Percentiles rank a stretch among this genome's conserved stretches.
phyloP scores from a whole-genome alignment of 1,140 invertebrate genomes.

The Leucophenga varia region DNA sequence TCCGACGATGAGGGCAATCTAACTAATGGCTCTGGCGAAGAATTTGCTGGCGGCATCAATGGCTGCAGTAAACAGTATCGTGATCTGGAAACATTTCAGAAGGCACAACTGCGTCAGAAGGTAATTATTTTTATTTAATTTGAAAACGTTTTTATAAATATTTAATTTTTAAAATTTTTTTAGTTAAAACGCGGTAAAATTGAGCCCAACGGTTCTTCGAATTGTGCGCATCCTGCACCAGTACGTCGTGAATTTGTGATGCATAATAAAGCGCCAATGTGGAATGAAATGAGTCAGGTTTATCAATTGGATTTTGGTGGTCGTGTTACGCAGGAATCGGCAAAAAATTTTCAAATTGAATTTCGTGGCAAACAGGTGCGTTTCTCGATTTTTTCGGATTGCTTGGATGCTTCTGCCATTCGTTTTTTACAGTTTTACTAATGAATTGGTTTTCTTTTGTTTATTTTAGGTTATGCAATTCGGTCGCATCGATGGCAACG shows the following conservation, averaged over 20 bases:
- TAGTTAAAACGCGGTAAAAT: slow-evolving; percentile 68
- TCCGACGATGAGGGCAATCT: slow-evolving; percentile 79
- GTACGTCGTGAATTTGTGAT: slow-evolving; percentile 83
- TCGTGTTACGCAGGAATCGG: slow-evolving; percentile 97
- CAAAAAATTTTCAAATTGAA: slow-evolving; percentile 99
- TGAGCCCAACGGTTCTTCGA: slow-evolving; percentile 59
- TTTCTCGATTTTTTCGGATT: no score
- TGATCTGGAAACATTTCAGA: slow-evolving; percentile 92
- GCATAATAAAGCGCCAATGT: slow-evolving; percentile 99
- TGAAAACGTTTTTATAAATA: slow-evolving; percentile 1
- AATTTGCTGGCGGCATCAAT: slow-evolving; percentile 19
- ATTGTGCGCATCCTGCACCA: slow-evolving; percentile 54
- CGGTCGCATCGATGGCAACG: slow-evolving; percentile 96
- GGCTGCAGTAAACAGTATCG: slow-evolving; percentile 73
- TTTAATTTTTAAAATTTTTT: slow-evolving; percentile 14
- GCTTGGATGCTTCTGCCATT: no score
- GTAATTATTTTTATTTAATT: slow-evolving; percentile 59
- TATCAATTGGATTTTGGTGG: slow-evolving; percentile 99
- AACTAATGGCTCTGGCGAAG: slow-evolving; percentile 60
- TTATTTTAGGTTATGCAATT: slow-evolving; percentile 95
- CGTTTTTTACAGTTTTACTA: no score
- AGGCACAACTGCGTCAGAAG: slow-evolving; percentile 91
- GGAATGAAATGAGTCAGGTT: slow-evolving; percentile 99
- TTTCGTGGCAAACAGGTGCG: slow-evolving; percentile 92
- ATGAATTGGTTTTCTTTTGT: no score